phyloP scores from a whole-genome alignment of 2,888 invertebrate genomes.

The Callinectes sapidus region DNA sequence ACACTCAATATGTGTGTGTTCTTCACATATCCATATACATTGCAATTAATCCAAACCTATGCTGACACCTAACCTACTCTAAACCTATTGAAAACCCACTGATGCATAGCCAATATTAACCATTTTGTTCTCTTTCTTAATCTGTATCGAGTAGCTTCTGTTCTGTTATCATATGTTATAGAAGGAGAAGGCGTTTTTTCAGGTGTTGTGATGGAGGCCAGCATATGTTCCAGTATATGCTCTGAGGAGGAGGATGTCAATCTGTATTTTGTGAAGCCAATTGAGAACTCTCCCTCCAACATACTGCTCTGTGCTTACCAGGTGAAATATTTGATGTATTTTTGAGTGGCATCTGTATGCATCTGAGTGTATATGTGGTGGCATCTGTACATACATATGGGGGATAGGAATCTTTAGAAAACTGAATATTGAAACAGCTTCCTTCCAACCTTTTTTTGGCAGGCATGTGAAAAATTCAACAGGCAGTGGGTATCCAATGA shows the following conservation, averaged over 20 bases:
- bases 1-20: too few relatives aligned
- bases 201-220: conserved; percentile 42
- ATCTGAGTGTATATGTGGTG: background rate
- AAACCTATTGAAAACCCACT: too few relatives aligned
- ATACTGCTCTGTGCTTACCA: conserved; percentile 50
- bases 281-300: conserved; percentile 25
- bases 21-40: too few relatives aligned
- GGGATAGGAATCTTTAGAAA: background rate
- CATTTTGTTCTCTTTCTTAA: background rate
- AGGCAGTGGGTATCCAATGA: conserved; percentile 82
- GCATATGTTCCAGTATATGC: conserved; percentile 28
- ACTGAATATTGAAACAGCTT: background rate
- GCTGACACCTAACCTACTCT: too few relatives aligned
- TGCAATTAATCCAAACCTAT: too few relatives aligned
- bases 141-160: background rate
- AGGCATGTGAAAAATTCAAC: conserved; percentile 81
- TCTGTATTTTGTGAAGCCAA: conserved; percentile 41
- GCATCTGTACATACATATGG: background rate
- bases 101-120: too few relatives aligned
- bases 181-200: background rate
- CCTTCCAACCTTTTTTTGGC: conserved; percentile 72
- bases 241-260: conserved; percentile 45
- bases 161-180: background rate
- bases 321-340: background rate
- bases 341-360: background rate